Evolutionary conservation across 2,888 invertebrate genomes (phyloP), one percentile per base, ranked within the genome.

Genomic region (Cecidostiba fungosa): DNA sequence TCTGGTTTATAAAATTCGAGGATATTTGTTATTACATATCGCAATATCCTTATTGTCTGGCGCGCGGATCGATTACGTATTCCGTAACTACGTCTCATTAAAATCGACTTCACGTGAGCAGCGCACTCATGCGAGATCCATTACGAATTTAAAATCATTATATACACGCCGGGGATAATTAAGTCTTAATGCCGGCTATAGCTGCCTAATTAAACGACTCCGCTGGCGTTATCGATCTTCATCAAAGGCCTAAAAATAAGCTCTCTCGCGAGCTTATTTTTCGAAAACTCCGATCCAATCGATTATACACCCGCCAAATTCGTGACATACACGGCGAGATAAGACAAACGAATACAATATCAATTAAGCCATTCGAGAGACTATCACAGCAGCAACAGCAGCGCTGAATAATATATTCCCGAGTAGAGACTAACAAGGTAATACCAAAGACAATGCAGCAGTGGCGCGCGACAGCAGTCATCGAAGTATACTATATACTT

Each of bases 361-460:
- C 77, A 82, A 82, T 82, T 82, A 82, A 82, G 82, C 77, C 62
- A 54, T 82, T 82, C 77, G 16, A 43, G 32, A n/a, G 26, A 47
- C 70, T 54, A 79, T 54, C 70, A 3, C 66, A n/a, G 50, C 36
- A 50, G 1, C n/a, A n/a, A n/a, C n/a, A n/a, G n/a, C n/a, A n/a
- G 39, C 62, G 78, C 69, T 23, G 39, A 62, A 78, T 72, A 78
- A 84, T 84, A 62, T 78, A 84, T 78, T 78, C 73, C 54, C 84
- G 66, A 8, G 59, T 43, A 8, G 59, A 66, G 79, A 79, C 84
- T 84, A 84, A 84, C 84, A 79, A 84, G 84, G 50, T 74, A 79
- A 74, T 79, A 69, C 23, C 79, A n/a, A 79, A 84, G 84, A 84
- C 84, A 84, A 84, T 84, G 84, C 79, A 73, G 32, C 14, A 12